Base-by-base conservation (phyloP, 2,888 invertebrate species). In the Rhamnusium bicolor region DNA sequence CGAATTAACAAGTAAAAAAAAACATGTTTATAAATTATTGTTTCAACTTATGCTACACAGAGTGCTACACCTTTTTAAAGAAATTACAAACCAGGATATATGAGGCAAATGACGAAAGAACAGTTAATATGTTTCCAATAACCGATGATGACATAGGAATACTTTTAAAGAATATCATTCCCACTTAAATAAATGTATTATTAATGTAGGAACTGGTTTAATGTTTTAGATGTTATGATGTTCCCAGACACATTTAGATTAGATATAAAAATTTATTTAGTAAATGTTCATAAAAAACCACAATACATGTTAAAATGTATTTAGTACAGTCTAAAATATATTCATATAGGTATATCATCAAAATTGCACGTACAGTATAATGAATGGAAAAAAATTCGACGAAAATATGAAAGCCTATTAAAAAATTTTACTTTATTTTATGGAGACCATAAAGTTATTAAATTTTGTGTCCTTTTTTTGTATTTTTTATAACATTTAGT, bases 151-250 rank as follows among this genome's bases (percentile, higher is more conserved):
- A 63, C 49, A 63, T n/a, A 63, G 24, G 53, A 58, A 58, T 58
- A 58, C 58, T 58, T 53, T 51, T 65, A 65, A 19, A 51, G 46
- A 47, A 19, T 62, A 18, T 54, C 18, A 24, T 54, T 47, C 21
- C 5, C 10, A 19, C n/a, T 21, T 47, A 47, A 49, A 62, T 53
- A 29, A 63, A 65, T 65, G 65, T 21, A 40, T 54, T 54, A 66
- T 54, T 66, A 66, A 66, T 54, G 53, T 54, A 66, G 40, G 54
- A 66, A 54, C 53, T 66, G 66, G 66, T 66, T 66, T 66, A 16
- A 66, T 40, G 66, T 66, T 66, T 65, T 32, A 49, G 49, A 63
- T 49, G 46, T 63, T 63, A 14, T 21, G 19, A 16, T 51, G 29
- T 51, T 65, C 63, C 40, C 61, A 61, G 61, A 46, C 61, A 61